Conservation (phyloP, 2,888 invertebrate genomes). For the Nebria brevicollis region DNA sequence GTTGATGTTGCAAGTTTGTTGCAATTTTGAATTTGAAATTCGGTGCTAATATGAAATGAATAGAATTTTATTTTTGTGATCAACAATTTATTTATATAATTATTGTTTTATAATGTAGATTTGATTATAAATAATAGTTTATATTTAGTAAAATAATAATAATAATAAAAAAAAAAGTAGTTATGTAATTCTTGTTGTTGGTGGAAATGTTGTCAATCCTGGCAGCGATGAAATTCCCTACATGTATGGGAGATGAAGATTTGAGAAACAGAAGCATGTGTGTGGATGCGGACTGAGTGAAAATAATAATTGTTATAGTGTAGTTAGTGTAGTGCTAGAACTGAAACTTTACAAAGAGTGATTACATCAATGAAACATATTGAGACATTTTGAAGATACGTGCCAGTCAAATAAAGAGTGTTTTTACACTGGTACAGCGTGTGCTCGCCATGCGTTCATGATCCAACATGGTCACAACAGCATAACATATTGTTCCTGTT, state of each 20-base stretch:
- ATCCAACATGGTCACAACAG: slow-evolving; percentile 60
- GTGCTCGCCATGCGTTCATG: slow-evolving; percentile 61
- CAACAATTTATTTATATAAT: too few relatives aligned
- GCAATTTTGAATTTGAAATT: not conserved
- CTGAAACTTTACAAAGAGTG: slow-evolving; percentile 33
- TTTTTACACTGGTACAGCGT: slow-evolving; percentile 45
- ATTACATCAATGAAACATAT: slow-evolving; percentile 21
- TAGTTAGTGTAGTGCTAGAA: slow-evolving; percentile 46
- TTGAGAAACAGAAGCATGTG: slow-evolving; percentile 47
- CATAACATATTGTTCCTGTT: slow-evolving; percentile 60
- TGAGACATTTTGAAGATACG: slow-evolving; percentile 31
- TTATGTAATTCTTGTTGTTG: slow-evolving; percentile 41
- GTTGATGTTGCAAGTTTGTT: not conserved
- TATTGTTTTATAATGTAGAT: too few relatives aligned
- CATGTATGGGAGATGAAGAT: slow-evolving; percentile 29
- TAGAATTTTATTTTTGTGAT: too few relatives aligned
- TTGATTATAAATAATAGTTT: not conserved
- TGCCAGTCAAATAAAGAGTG: slow-evolving; percentile 39
- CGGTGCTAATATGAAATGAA: too few relatives aligned
- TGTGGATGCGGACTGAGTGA: slow-evolving; percentile 43
- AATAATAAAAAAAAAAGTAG: not conserved
- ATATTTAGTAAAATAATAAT: not conserved
- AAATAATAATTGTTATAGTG: slow-evolving; percentile 39
- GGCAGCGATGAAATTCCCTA: slow-evolving; percentile 35
- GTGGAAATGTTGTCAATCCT: slow-evolving; percentile 39